Evolutionary conservation across 2,113 vertebrate species (phyloP).

Genomic region (Isichthys henryi): DNA sequence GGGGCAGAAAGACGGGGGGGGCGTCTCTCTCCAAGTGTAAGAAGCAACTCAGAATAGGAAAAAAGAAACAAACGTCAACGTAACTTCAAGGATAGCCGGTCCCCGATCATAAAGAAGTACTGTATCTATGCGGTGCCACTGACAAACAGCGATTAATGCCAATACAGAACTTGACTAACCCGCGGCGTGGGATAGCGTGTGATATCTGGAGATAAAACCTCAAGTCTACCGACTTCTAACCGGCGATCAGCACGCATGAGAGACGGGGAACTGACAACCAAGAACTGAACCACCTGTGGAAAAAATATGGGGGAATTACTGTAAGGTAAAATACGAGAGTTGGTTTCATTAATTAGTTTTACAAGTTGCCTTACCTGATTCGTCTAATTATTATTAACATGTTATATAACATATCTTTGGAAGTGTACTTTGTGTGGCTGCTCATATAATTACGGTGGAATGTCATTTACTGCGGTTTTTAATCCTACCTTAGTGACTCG

Average conservation of each 20-base stretch:
- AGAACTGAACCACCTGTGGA: not conserved
- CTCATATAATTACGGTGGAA: not conserved
- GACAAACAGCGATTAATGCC: not conserved
- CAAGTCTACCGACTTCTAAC: not conserved
- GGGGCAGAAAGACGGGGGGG: slow-evolving; percentile 35
- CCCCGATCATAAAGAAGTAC: not conserved
- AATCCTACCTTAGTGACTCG: not conserved
- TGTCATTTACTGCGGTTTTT: not conserved
- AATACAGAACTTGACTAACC: not conserved
- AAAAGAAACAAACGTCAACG: not conserved
- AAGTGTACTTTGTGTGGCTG: not conserved
- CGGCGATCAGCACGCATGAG: not conserved
- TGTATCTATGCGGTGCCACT: not conserved
- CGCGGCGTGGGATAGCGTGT: not conserved
- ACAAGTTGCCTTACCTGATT: not conserved
- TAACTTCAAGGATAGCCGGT: not conserved
- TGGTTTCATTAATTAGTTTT: not conserved
- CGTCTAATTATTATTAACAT: not conserved
- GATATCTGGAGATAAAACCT: not conserved
- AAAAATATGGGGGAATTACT: not conserved
- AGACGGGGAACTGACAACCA: not conserved
- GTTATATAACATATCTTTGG: not conserved
- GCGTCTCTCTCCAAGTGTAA: slow-evolving; percentile 12
- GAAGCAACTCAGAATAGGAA: not conserved
- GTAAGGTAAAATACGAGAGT: not conserved